Conservation (phyloP, 2,888 invertebrate species). For the Scelioninae gen. 1 region DNA sequence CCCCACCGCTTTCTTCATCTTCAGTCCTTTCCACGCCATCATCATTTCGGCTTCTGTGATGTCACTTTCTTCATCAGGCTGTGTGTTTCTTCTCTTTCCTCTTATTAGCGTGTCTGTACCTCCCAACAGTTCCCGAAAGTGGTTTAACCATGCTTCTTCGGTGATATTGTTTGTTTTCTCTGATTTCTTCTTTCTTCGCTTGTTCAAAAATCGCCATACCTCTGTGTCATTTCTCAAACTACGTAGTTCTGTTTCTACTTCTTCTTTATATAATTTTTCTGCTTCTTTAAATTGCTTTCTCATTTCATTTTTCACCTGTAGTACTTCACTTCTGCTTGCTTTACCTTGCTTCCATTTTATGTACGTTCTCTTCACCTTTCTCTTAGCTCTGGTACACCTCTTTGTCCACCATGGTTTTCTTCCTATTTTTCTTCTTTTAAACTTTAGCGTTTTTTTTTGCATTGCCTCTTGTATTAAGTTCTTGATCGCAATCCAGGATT, state of each 20-base stretch:
- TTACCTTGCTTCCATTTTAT: no score
- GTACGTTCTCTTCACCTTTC: no score
- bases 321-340: no score
- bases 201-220: no score
- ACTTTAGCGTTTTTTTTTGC: no score
- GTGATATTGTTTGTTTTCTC: slow-evolving; percentile 22
- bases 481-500: no score
- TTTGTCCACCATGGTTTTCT: neutral
- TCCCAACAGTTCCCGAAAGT: slow-evolving; percentile 38
- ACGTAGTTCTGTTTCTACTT: no score
- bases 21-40: slow-evolving; percentile 10
- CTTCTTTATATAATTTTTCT: no score
- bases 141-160: slow-evolving; percentile 44
- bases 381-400: neutral
- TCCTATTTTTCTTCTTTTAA: neutral
- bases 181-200: slow-evolving; percentile 25
- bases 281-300: no score
- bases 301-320: no score
- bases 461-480: no score
- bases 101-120: neutral
- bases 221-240: no score
- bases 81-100: neutral
- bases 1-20: slow-evolving; percentile 52
- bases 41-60: neutral
- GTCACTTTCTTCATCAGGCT: neutral